A percentile compares a stretch with the other conserved stretches of the same genome.
phyloP scores from a whole-genome alignment of 2,888 invertebrate species.

The Sceliomorpha sp. region DNA sequence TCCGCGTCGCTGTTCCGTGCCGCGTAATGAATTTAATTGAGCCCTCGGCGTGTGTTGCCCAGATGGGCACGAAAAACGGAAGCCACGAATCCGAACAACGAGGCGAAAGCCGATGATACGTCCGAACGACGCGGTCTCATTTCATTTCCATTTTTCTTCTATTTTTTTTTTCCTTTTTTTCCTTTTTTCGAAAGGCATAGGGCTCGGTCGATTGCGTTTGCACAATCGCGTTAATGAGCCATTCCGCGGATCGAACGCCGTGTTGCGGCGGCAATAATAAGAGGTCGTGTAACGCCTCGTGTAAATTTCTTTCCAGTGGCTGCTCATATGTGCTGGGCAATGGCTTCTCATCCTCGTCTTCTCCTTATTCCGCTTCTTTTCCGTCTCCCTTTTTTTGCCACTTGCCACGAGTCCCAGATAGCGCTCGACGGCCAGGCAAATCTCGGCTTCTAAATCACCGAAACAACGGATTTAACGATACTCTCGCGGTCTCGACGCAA shows the following conservation, averaged over 20 bases:
- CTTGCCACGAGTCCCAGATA: conserved; percentile 33
- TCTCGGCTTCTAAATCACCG: conserved; percentile 25
- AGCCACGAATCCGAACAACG: conserved; percentile 37
- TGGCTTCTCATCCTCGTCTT: conserved; percentile 64
- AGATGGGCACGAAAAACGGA: conserved; percentile 28
- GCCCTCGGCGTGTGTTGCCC: no score
- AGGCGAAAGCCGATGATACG: conserved; percentile 41
- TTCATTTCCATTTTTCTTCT: conserved; percentile 11
- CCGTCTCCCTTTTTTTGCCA: conserved; percentile 30
- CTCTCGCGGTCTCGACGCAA: conserved; percentile 7
- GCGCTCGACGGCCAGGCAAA: conserved; percentile 9
- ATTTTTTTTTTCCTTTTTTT: conserved; percentile 8
- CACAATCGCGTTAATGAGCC: conserved; percentile 56
- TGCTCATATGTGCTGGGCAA: conserved; percentile 77
- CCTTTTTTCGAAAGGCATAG: conserved; percentile 28
- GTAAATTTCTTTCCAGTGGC: conserved; percentile 78
- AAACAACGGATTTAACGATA: conserved; percentile 34
- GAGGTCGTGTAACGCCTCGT: conserved; percentile 69
- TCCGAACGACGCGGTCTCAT: conserved; percentile 23
- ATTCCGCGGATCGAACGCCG: conserved; percentile 49
- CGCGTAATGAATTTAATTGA: conserved; percentile 65
- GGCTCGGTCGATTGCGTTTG: conserved; percentile 51
- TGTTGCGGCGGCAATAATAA: conserved; percentile 52
- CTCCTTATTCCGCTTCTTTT: conserved; percentile 45
- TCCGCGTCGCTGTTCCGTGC: conserved; percentile 35